These are phyloP conservation scores for Dendroctonus valens DNA, from an alignment of 1,140 invertebrate genomes.

Conservation along the genomic window DNA sequence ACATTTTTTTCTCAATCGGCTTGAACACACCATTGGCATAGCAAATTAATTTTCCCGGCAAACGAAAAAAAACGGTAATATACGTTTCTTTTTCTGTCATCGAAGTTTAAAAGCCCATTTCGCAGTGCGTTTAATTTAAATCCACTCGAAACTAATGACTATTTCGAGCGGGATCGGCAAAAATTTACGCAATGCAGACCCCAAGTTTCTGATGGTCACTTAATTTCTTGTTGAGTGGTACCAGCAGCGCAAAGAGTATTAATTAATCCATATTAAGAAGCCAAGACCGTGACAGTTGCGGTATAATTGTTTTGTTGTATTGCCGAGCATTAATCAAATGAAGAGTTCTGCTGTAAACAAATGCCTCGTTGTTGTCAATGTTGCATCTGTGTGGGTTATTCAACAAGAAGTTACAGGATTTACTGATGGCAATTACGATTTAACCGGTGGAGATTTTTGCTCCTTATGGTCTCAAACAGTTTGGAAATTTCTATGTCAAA, in stretches of 20 bases:
- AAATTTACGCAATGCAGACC: conserved; percentile 9
- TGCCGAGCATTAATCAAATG: conserved; percentile 27
- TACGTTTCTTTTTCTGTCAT: no score
- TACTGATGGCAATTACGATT: neutral
- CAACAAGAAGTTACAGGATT: neutral
- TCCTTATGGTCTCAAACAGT: no score
- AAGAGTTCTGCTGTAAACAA: conserved; percentile 28
- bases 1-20: no score
- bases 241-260: conserved; percentile 18
- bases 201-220: conserved; percentile 17
- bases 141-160: neutral
- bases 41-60: no score
- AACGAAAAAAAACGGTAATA: no score
- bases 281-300: conserved; percentile 24
- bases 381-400: conserved; percentile 3
- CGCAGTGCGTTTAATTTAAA: neutral
- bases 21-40: no score
- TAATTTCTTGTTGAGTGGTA: conserved; percentile 24
- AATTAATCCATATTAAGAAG: conserved; percentile 34
- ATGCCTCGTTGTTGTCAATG: conserved; percentile 7
- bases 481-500: no score
- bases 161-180: conserved; percentile 2
- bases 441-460: neutral
- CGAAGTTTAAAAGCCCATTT: no score
- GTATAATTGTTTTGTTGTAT: conserved; percentile 27